Percentiles rank a stretch among this genome's conserved stretches.
phyloP scores from a whole-genome alignment of 1,140 invertebrate species.

The Tetraneura akinire region DNA sequence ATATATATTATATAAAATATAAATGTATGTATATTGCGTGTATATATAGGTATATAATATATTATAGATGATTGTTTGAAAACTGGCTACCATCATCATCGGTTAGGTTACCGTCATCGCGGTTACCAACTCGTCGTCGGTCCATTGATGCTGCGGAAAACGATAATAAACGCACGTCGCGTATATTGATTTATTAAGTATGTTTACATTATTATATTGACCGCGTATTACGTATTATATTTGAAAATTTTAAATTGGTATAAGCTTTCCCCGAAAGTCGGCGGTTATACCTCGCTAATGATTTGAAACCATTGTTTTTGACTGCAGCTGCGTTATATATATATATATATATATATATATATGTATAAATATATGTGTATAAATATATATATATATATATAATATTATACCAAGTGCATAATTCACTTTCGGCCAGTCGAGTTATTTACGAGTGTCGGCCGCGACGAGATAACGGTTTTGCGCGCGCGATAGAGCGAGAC shows the following conservation, averaged over 20 bases:
- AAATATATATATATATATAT: too few species aligned
- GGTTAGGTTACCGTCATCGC: too few species aligned
- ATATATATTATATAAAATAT: too few species aligned
- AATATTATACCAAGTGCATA: constrained; percentile 35
- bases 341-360: too few species aligned
- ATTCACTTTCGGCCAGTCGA: constrained; percentile 20
- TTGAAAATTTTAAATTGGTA: not conserved
- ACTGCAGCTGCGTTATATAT: constrained; percentile 12
- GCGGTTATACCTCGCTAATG: not conserved
- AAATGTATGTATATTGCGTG: too few species aligned
- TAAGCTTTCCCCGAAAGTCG: constrained; percentile 25
- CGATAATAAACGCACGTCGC: not conserved
- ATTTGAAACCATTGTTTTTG: constrained; percentile 26
- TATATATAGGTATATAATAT: too few species aligned
- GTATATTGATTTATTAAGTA: constrained; percentile 35
- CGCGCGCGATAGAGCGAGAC: not conserved
- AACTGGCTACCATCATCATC: constrained; percentile 20
- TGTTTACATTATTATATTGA: constrained; percentile 29
- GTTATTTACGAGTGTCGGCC: constrained; percentile 25
- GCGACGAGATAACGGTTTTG: constrained; percentile 30
- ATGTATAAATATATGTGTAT: too few species aligned
- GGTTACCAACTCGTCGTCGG: not conserved
- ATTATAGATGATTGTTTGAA: too few species aligned
- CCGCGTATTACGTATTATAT: not conserved
- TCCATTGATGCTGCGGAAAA: not conserved